Conservation (phyloP, 2,797 vertebrate genomes). For the Botia kubotai region DNA sequence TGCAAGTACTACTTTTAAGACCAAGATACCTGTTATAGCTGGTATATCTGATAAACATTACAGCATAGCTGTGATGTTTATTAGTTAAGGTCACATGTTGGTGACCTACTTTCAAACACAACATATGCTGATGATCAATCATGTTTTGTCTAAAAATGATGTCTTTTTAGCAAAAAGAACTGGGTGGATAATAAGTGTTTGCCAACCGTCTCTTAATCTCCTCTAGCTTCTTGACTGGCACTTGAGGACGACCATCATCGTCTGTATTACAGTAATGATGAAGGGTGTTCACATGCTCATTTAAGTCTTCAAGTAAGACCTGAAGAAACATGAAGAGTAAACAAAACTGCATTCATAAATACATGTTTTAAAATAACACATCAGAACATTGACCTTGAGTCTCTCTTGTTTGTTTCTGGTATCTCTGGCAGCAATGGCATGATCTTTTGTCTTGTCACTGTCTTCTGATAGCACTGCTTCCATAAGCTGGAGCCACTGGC, state of each 20-base stretch:
- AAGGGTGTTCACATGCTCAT: conserved; percentile 74
- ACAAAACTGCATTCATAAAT: neutral
- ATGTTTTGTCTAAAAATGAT: neutral
- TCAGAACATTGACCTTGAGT: conserved; percentile 77
- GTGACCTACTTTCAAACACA: no score
- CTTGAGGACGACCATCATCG: conserved; percentile 66
- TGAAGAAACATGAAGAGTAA: conserved; percentile 56
- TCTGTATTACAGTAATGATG: conserved; percentile 79
- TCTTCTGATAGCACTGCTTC: conserved; percentile 77
- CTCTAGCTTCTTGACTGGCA: conserved; percentile 82
- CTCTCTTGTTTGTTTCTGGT: conserved; percentile 77
- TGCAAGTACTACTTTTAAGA: neutral
- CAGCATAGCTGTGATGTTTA: neutral
- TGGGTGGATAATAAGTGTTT: neutral
- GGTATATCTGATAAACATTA: no score
- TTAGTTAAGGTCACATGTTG: neutral
- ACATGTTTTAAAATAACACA: neutral
- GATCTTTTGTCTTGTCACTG: conserved; percentile 68
- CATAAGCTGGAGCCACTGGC: conserved; percentile 81
- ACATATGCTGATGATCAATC: neutral
- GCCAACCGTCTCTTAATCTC: conserved; percentile 83
- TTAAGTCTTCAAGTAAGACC: conserved; percentile 78
- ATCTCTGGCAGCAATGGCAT: conserved; percentile 69
- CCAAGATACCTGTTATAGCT: no score
- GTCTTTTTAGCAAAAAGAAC: neutral